phyloP scores from a whole-genome alignment of 2,888 invertebrate species.

The Chirona hameri region DNA sequence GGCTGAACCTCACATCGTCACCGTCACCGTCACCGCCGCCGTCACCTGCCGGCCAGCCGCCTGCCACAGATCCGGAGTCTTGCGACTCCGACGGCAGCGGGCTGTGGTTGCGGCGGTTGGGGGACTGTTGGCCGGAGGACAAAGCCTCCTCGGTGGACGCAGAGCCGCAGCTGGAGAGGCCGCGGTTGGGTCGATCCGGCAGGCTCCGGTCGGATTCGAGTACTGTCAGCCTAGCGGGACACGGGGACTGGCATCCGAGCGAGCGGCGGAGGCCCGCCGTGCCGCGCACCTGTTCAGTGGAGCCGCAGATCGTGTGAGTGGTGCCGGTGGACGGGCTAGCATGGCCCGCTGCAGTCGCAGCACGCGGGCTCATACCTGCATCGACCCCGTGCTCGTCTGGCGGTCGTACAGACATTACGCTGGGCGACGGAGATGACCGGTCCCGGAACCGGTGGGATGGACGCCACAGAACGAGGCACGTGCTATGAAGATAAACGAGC shows the following conservation, averaged over 20 bases:
- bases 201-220: background rate
- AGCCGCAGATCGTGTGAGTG: background rate
- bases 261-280: background rate
- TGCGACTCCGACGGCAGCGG: background rate
- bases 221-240: background rate
- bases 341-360: no score
- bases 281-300: background rate
- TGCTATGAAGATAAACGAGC: no score
- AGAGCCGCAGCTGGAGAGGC: background rate
- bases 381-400: no score
- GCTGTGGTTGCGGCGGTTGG: no score
- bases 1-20: background rate
- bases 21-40: background rate
- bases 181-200: background rate
- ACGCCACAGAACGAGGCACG: no score
- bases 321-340: no score
- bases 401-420: no score
- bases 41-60: no score
- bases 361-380: no score
- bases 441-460: no score
- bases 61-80: background rate
- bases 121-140: background rate
- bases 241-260: background rate
- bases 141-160: background rate
- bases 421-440: no score